phyloP scores from a whole-genome alignment of 2,113 vertebrate genomes.

The Abramis brama region DNA sequence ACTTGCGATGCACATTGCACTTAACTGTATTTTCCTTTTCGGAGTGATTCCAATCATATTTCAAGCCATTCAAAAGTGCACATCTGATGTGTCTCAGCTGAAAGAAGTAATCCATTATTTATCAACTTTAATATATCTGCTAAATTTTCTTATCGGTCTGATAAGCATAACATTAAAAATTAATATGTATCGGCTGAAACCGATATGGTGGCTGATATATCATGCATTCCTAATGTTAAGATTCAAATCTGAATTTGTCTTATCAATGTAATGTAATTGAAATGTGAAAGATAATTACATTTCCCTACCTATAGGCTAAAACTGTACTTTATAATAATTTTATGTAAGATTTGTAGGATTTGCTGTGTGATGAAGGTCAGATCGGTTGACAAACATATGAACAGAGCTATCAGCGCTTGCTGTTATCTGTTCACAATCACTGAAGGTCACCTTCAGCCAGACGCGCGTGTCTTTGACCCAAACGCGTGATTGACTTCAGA shows the following conservation, averaged over 20 bases:
- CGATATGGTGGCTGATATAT: too few species aligned
- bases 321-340: not conserved
- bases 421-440: conserved; percentile 30
- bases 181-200: too few species aligned
- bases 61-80: too few species aligned
- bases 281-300: not conserved
- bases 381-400: not conserved
- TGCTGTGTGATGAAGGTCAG: not conserved
- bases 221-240: not conserved
- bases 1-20: too few species aligned
- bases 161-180: too few species aligned
- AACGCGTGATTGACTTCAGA: not conserved
- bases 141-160: too few species aligned
- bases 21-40: too few species aligned
- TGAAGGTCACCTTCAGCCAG: conserved; percentile 32
- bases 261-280: not conserved
- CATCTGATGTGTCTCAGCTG: too few species aligned
- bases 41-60: too few species aligned
- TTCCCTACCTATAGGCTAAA: not conserved
- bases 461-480: not conserved
- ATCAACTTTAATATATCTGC: too few species aligned
- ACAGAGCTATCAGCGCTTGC: not conserved
- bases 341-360: not conserved
- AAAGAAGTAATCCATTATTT: too few species aligned
- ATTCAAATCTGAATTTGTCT: not conserved